phyloP scores from a whole-genome alignment of 2,113 vertebrate species.

The Centrocercus urophasianus region DNA sequence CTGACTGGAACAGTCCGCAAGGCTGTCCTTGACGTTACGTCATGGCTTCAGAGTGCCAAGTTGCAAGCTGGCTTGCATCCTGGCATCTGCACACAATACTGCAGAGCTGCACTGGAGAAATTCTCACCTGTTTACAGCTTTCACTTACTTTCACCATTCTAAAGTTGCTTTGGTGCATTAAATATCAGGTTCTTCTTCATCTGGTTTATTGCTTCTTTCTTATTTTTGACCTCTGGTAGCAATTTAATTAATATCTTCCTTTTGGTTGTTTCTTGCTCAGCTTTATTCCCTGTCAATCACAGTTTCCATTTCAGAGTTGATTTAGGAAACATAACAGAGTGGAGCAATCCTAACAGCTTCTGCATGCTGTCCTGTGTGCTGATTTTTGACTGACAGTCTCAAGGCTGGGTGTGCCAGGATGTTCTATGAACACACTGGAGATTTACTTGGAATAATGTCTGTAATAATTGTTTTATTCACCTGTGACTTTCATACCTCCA shows the following conservation, averaged over 20 bases:
- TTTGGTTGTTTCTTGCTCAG: neutral
- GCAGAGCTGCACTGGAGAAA: neutral
- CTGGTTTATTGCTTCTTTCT: slow-evolving; percentile 33
- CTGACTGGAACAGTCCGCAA: neutral
- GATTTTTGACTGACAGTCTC: slow-evolving; percentile 1
- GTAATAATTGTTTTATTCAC: neutral
- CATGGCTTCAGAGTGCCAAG: neutral
- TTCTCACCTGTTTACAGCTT: neutral
- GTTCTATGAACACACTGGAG: neutral
- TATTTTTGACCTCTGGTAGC: neutral
- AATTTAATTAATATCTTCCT: slow-evolving; percentile 45
- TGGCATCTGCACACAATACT: neutral
- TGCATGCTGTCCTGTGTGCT: neutral
- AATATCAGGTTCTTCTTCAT: neutral
- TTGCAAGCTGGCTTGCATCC: rapidly evolving
- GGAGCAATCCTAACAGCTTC: neutral
- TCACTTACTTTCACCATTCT: neutral
- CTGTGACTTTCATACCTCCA: neutral
- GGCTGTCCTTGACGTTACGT: rapidly evolving
- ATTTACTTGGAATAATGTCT: neutral
- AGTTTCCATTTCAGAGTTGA: slow-evolving; percentile 33
- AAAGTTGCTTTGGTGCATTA: slow-evolving; percentile 18
- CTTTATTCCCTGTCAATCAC: neutral
- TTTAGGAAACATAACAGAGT: neutral
- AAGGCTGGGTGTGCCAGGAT: slow-evolving; percentile 6